phyloP scores from a whole-genome alignment of 2,888 invertebrate species.

The Folsomia manolachei region DNA sequence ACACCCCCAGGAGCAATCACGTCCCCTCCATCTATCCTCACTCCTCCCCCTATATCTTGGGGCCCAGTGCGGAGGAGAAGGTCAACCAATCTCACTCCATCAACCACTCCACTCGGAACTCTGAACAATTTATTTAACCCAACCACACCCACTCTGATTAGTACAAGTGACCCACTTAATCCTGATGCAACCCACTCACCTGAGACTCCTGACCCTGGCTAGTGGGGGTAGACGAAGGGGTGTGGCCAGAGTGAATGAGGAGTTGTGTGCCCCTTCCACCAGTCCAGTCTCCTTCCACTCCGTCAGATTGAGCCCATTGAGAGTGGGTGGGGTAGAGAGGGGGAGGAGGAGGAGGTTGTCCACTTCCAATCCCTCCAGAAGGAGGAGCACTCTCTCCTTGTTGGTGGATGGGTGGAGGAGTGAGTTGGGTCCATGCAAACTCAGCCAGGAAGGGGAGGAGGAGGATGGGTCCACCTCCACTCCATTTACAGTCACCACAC shows the following conservation, averaged over 20 bases:
- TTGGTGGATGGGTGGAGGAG: neutral
- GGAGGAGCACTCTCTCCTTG: too few relatives aligned
- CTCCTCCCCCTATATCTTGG: conserved; percentile 17
- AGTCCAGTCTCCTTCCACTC: conserved; percentile 32
- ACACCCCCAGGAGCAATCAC: conserved; percentile 21
- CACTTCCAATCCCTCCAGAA: neutral
- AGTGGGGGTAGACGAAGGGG: neutral
- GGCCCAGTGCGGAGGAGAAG: conserved; percentile 21
- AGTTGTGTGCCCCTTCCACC: neutral
- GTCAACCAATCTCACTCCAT: conserved; percentile 26
- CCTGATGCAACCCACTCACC: neutral
- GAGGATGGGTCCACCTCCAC: too few relatives aligned
- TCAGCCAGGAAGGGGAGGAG: too few relatives aligned
- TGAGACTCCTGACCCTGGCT: too few relatives aligned
- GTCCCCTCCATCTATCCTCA: neutral
- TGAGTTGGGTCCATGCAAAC: neutral
- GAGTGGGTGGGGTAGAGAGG: too few relatives aligned
- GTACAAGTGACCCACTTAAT: too few relatives aligned
- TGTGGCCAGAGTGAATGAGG: too few relatives aligned
- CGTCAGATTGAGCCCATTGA: conserved; percentile 35
- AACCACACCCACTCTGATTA: too few relatives aligned
- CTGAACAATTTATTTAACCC: too few relatives aligned
- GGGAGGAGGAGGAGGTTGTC: too few relatives aligned
- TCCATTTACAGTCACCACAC: too few relatives aligned
- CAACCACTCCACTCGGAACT: too few relatives aligned